Evolutionary conservation across 2,113 vertebrate species (phyloP), one percentile per base, ranked within the genome.

Genomic region (Microtus oregoni): DNA sequence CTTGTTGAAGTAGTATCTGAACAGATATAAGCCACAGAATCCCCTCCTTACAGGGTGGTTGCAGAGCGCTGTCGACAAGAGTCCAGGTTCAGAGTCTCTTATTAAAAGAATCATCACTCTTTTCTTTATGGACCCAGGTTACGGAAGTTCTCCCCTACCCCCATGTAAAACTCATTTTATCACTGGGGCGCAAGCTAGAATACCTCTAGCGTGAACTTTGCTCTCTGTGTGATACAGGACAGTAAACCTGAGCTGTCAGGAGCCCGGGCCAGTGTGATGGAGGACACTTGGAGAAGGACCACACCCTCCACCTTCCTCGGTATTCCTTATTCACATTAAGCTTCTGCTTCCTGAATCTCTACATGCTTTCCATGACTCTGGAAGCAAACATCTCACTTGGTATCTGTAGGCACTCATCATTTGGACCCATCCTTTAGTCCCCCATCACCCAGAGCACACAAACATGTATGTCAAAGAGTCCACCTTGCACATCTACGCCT

Each of bases 1-100:
- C 0, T 8, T 86, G 91, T 96, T 96, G 81, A 83, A 98, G 95
- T 96, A 97, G 87, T 17, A 97, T 61, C 97, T 92, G 38, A 10
- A 44, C 35, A 95, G 20, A 17, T 0, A 0, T 1, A 44, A 35
- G 0, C 19, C 28, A 17, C 97, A 97, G 50, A 0, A 0, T 15
- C 97, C 97, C 0, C 0, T 0, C 41, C 0, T 0, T 61, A 72
- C 61, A n/a, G 97, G 97, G 1, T 97, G 95, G 94, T 97, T 97
- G 81, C 97, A 97, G 52, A 72, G 19, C 0, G 67, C 97, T 98
- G 95, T 24, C 1, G 1, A 9, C 0, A 55, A 92, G 77, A 88
- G 79, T 1, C 17, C n/a, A 58, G 47, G 58, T 81, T 96, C 14
- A 97, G 85, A 17, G 58, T 41, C 72, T 79, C 70, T 91, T 17